Evolutionary conservation across 2,888 invertebrate species (phyloP), one percentile per base, ranked within the genome.

Genomic region (Plutella xylostella): DNA sequence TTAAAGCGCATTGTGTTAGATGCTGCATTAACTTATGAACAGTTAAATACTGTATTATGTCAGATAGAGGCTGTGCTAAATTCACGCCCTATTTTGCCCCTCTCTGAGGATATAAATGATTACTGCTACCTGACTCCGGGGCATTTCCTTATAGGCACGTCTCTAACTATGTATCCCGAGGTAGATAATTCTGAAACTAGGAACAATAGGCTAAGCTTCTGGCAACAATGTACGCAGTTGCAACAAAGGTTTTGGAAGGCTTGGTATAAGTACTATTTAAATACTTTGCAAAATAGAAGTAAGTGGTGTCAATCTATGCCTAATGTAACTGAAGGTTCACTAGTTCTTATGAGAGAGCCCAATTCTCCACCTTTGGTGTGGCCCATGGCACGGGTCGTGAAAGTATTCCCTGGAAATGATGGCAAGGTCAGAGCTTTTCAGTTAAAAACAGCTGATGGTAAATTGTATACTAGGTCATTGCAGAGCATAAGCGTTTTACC

Each of bases 121-220:
- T 45, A 51, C 5, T 17, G 40, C 2, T 52, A 47, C 6, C 45
- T 64, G 0, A 63, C 60, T 4, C 63, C 61, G 20, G 60, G 56
- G 1, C 63, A 63, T 49, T 62, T 66, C 35, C 45, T 67, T 1
- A 58, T 63, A 20, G 51, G 51, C 0, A 39, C 15, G 11, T 14
- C 49, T 1, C 11, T 51, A 4, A 48, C 43, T 15, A 34, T 21
- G 9, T 50, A 50, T 28, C 46, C 48, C n/a, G 45, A 50, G 37
- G 9, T 3, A 7, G 44, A 51, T 43, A 30, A 44, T 12, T 40
- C 31, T 18, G 39, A 48, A 11, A 28, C 14, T n/a, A 33, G 21
- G n/a, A 12, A 22, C 14, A 47, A 47, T 30, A 42, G 39, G 25
- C n/a, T 49, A 20, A 44, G 38, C 30, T 45, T 42, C 31, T 47